These are phyloP conservation scores for Heliopora coerulea DNA, from an alignment of 92 coral and sea anemone species.

Conservation along the genomic window DNA sequence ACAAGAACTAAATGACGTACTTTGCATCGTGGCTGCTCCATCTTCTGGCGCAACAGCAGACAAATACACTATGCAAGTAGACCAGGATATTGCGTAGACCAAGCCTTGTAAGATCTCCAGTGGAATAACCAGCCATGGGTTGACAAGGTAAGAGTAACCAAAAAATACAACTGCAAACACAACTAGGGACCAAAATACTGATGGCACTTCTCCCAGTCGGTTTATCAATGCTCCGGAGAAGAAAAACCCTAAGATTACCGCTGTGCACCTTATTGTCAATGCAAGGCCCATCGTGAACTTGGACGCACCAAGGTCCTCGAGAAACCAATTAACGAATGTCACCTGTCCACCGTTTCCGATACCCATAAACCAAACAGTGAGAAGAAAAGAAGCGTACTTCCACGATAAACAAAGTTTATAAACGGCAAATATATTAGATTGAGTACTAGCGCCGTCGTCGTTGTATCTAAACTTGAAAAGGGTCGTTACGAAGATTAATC, in stretches of 20 bases:
- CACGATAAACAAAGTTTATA: slow-evolving; percentile 64
- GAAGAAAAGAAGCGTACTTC: slow-evolving; percentile 72
- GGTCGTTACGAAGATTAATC: slow-evolving; percentile 68
- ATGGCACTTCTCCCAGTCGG: slow-evolving; percentile 57
- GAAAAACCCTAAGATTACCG: slow-evolving; percentile 70
- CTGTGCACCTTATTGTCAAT: slow-evolving; percentile 63
- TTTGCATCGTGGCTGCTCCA: slow-evolving; percentile 99
- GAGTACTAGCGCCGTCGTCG: slow-evolving; percentile 34
- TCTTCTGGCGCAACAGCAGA: slow-evolving; percentile 90
- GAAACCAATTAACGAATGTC: slow-evolving; percentile 89
- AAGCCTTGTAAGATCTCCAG: slow-evolving; percentile 83
- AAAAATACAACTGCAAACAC: slow-evolving; percentile 69
- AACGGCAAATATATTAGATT: slow-evolving; percentile 50
- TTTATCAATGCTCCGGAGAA: slow-evolving; percentile 67
- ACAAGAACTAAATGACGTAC: slow-evolving; percentile 43
- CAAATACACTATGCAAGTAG: slow-evolving; percentile 85
- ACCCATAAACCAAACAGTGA: slow-evolving; percentile 82
- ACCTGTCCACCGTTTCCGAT: slow-evolving; percentile 80
- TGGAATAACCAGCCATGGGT: slow-evolving; percentile 86
- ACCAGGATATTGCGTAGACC: slow-evolving; percentile 87
- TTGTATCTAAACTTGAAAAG: slow-evolving; percentile 76
- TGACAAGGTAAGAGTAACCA: slow-evolving; percentile 68
- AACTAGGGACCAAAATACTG: slow-evolving; percentile 57
- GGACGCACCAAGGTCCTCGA: slow-evolving; percentile 91
- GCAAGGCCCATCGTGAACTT: slow-evolving; percentile 84